A percentile compares a stretch with the other conserved stretches of the same genome.
These are phyloP conservation scores for Tragelaphus strepsiceros DNA, from an alignment of 2,113 vertebrate genomes.

Conservation along the genomic window DNA sequence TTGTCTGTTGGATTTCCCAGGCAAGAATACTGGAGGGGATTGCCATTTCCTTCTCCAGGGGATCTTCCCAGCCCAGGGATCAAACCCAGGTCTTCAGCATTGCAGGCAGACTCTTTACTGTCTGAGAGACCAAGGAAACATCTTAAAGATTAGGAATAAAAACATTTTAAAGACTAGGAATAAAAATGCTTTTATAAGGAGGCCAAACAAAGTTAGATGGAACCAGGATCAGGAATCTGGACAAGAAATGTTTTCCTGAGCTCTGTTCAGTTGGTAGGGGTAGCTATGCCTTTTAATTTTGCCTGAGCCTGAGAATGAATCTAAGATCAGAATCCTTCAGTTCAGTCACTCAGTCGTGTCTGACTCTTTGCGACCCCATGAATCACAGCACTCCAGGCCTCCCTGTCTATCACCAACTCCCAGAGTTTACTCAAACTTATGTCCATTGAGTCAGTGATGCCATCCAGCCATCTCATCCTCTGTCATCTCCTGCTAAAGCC, in stretches of 20 bases:
- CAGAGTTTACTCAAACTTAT: no score
- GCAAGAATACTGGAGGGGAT: not conserved
- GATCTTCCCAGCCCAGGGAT: not conserved
- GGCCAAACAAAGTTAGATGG: not conserved
- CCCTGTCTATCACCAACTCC: no score
- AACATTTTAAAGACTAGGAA: not conserved
- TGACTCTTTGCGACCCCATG: no score
- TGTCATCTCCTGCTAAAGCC: no score
- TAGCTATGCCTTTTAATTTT: not conserved
- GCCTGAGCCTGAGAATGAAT: not conserved
- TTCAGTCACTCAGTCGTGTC: no score
- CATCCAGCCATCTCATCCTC: no score
- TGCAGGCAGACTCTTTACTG: not conserved
- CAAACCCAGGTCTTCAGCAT: not conserved
- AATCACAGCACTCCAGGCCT: no score
- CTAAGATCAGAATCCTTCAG: not conserved
- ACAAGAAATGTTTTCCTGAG: not conserved
- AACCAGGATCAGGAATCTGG: not conserved
- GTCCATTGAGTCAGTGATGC: no score
- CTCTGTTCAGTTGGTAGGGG: not conserved
- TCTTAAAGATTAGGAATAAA: not conserved
- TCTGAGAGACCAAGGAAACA: not conserved
- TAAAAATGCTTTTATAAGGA: not conserved
- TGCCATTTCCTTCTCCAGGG: not conserved
- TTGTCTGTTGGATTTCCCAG: not conserved